Conservation (phyloP, 2,113 vertebrate genomes). For the Pholis gunnellus region DNA sequence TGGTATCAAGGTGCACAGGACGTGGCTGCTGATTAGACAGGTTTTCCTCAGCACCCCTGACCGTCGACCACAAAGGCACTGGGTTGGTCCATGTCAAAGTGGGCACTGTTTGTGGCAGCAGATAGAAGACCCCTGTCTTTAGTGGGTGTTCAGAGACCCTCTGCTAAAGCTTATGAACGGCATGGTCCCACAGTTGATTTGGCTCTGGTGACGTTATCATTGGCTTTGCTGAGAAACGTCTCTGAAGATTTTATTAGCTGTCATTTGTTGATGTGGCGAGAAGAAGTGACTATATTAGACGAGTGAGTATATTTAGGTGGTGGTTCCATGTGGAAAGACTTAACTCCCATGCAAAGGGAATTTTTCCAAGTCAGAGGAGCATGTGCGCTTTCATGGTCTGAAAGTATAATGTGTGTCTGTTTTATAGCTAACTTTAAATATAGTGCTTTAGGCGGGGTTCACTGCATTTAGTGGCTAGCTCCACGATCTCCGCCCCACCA, state of each 20-base stretch:
- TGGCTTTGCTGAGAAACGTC: slow-evolving; percentile 20
- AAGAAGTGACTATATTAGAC: slow-evolving; percentile 29
- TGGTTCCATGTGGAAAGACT: slow-evolving; percentile 53
- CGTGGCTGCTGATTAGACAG: background rate
- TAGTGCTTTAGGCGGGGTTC: slow-evolving; percentile 84
- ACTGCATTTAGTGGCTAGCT: slow-evolving; percentile 77
- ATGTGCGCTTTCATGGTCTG: slow-evolving; percentile 54
- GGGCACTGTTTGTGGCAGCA: background rate
- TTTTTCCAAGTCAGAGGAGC: slow-evolving; percentile 52
- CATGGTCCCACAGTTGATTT: slow-evolving; percentile 19
- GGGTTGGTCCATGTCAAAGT: background rate
- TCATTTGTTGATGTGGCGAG: slow-evolving; percentile 2
- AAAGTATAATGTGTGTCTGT: slow-evolving; percentile 57
- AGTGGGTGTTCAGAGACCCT: slow-evolving; percentile 21
- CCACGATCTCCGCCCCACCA: slow-evolving; percentile 72
- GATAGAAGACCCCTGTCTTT: background rate
- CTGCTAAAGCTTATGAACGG: slow-evolving; percentile 30
- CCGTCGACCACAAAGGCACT: background rate
- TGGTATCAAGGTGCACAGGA: background rate
- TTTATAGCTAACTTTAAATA: slow-evolving; percentile 80
- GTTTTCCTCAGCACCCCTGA: background rate
- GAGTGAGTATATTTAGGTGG: slow-evolving; percentile 12
- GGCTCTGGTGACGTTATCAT: slow-evolving; percentile 39
- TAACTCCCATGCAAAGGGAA: slow-evolving; percentile 10
- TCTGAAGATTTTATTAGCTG: slow-evolving; percentile 25